Conservation (phyloP, 2,797 vertebrate species). For the Peromyscus melanophrys region DNA sequence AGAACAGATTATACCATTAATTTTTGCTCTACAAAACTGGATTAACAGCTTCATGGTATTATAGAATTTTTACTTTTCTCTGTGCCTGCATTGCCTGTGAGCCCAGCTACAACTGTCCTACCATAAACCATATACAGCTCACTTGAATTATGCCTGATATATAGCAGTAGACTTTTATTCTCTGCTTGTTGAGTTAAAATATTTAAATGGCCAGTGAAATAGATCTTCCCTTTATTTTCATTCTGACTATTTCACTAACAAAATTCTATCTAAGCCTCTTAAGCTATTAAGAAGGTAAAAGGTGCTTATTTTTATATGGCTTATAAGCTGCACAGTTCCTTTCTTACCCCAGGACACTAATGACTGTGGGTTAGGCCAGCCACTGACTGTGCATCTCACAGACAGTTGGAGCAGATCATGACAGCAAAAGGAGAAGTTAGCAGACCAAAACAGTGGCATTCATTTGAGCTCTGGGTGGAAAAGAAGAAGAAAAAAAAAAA, state of each 20-base stretch:
- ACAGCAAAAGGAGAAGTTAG: background rate
- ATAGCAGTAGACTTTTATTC: background rate
- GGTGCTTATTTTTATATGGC: conserved; percentile 47
- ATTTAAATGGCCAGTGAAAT: conserved; percentile 33
- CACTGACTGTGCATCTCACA: background rate
- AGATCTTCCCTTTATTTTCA: background rate
- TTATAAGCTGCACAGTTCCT: background rate
- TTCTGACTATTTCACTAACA: conserved; percentile 51
- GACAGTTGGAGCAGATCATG: fast-evolving
- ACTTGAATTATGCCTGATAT: background rate
- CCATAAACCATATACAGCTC: background rate
- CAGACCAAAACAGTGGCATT: conserved; percentile 13
- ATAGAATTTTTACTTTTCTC: background rate
- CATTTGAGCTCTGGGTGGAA: conserved; percentile 66
- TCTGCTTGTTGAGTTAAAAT: background rate
- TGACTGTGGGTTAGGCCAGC: background rate
- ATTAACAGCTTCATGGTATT: background rate
- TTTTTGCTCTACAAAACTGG: background rate
- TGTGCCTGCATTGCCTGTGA: no score
- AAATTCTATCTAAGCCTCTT: conserved; percentile 41
- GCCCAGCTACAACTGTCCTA: background rate
- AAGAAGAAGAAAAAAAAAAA: conserved; percentile 43
- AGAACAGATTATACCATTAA: background rate
- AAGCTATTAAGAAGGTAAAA: conserved; percentile 59
- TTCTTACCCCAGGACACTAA: conserved; percentile 34